phyloP scores from a whole-genome alignment of 2,113 vertebrate genomes.

The Phyllostomus hastatus region DNA sequence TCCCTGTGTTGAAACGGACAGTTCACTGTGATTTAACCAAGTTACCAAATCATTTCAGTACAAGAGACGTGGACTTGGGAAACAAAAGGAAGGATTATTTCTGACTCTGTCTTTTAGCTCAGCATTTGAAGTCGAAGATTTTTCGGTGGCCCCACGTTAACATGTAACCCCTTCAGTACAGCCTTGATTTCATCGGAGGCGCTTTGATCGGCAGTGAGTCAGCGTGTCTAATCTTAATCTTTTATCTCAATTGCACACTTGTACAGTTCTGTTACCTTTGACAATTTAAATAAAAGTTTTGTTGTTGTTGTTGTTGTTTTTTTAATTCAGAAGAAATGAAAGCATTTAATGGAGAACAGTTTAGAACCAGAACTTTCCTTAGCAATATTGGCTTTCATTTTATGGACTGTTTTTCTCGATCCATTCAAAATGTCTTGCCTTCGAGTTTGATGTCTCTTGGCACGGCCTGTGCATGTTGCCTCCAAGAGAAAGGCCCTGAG shows the following conservation, averaged over 20 bases:
- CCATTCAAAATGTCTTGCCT: background rate
- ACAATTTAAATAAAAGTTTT: background rate
- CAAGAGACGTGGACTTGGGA: background rate
- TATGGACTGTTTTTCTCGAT: background rate
- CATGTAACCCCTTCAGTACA: background rate
- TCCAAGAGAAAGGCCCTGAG: background rate
- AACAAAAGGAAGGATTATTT: background rate
- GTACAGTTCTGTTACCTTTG: background rate
- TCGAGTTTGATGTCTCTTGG: background rate
- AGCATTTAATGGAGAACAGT: background rate
- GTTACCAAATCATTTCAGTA: constrained; percentile 9
- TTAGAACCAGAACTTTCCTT: background rate
- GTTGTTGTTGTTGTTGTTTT: too few relatives aligned
- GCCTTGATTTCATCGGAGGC: background rate
- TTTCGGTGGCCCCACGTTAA: background rate
- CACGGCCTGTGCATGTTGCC: background rate
- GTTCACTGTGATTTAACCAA: constrained; percentile 12
- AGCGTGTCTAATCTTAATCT: background rate
- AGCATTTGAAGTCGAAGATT: background rate
- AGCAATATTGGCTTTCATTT: background rate
- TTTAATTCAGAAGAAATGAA: background rate
- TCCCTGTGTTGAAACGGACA: background rate
- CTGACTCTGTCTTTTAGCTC: background rate
- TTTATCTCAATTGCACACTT: background rate
- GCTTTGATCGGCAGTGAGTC: background rate